Evolutionary conservation across 1,140 invertebrate genomes (phyloP).

Genomic region (Zaprionus davidi): DNA sequence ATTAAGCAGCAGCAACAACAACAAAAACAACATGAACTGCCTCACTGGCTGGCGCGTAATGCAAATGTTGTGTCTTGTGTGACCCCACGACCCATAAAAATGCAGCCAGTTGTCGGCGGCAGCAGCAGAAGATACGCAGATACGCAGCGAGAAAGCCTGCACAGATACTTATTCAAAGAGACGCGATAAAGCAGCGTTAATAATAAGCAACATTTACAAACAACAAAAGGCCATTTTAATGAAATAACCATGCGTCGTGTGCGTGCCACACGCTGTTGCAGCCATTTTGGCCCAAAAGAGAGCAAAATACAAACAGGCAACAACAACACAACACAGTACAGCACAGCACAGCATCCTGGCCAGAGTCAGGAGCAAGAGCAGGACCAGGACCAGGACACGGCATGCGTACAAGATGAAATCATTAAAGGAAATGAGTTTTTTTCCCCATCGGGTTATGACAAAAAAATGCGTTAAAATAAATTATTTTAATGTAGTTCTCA

Average conservation of each 20-base stretch:
- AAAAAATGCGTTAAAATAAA: slow-evolving; percentile 83
- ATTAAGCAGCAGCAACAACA: slow-evolving; percentile 60
- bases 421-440: slow-evolving; percentile 83
- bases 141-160: slow-evolving; percentile 8
- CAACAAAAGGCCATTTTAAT: slow-evolving; percentile 83
- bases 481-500: slow-evolving; percentile 83
- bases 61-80: slow-evolving; percentile 76
- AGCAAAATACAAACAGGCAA: slow-evolving; percentile 13
- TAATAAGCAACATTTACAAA: slow-evolving; percentile 83
- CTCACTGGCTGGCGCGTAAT: slow-evolving; percentile 56
- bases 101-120: slow-evolving; percentile 53
- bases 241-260: slow-evolving; percentile 76
- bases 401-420: slow-evolving; percentile 79
- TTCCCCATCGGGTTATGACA: slow-evolving; percentile 82
- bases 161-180: slow-evolving; percentile 49
- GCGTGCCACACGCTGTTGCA: slow-evolving; percentile 55
- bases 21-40: slow-evolving; percentile 1
- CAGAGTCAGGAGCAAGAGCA: slow-evolving; percentile 25
- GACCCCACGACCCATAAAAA: slow-evolving; percentile 62
- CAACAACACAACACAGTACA: slow-evolving; percentile 8
- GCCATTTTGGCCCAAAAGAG: slow-evolving; percentile 23
- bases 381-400: slow-evolving; percentile 43
- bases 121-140: slow-evolving; percentile 27
- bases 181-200: slow-evolving; percentile 73
- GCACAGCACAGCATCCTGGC: slow-evolving; percentile 26